A percentile compares a stretch with the other conserved stretches of the same genome.
These are phyloP conservation scores for Merluccius polli DNA, from an alignment of 2,797 vertebrate species.

Conservation along the genomic window DNA sequence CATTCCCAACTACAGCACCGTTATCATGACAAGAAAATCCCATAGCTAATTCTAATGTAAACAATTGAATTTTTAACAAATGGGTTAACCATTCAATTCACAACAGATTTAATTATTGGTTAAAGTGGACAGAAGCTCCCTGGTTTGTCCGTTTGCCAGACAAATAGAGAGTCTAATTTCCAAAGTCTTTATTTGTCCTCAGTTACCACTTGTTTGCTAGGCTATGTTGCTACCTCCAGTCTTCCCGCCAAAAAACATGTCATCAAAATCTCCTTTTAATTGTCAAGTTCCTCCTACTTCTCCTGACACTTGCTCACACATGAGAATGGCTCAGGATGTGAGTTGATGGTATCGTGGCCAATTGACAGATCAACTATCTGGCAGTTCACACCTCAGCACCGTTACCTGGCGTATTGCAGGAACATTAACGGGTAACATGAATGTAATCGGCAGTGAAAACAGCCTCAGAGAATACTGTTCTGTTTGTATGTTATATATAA, in stretches of 20 bases:
- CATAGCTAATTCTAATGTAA: not conserved
- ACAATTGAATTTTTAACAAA: not conserved
- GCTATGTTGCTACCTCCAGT: not conserved
- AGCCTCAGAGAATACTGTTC: not conserved
- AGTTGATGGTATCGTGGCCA: not conserved
- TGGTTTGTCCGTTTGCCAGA: not conserved
- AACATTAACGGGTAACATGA: not conserved
- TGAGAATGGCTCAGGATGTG: too few species aligned
- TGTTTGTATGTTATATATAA: not conserved
- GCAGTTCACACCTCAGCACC: not conserved
- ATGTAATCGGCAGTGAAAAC: not conserved
- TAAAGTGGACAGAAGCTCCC: not conserved
- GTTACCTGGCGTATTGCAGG: not conserved
- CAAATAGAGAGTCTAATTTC: not conserved
- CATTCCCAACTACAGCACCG: not conserved
- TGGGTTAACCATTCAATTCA: not conserved
- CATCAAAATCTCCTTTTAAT: not conserved
- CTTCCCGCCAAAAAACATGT: not conserved
- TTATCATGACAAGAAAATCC: not conserved
- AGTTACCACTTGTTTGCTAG: not conserved
- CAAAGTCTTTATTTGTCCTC: not conserved
- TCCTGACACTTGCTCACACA: not conserved
- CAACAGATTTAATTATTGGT: not conserved
- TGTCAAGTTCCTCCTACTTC: not conserved
- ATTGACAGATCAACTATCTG: too few species aligned